phyloP scores from a whole-genome alignment of 2,888 invertebrate genomes.

The Papilio elwesi region DNA sequence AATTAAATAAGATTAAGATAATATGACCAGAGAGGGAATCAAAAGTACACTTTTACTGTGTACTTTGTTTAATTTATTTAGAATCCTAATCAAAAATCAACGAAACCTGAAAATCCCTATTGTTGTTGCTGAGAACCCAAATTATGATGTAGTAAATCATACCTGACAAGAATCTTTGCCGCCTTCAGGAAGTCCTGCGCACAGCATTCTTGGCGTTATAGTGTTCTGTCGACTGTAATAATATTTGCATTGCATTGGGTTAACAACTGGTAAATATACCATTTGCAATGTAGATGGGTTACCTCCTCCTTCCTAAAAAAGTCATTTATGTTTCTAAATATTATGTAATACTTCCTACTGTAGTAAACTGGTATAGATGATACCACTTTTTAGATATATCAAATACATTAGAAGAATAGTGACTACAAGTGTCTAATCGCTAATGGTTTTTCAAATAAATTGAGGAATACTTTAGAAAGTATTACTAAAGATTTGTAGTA shows the following conservation, averaged over 20 bases:
- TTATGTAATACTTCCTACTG: not conserved
- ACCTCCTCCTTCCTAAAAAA: constrained; percentile 67
- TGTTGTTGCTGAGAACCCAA: not conserved
- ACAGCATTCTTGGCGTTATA: constrained; percentile 84
- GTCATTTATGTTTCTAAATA: not conserved
- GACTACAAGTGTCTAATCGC: no score
- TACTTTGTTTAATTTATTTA: no score
- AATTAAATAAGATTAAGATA: no score
- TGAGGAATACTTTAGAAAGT: no score
- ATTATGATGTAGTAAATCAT: constrained; percentile 20
- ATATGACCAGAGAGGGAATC: no score
- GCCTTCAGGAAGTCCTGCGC: constrained; percentile 83
- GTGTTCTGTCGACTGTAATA: constrained; percentile 74
- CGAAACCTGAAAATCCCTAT: no score
- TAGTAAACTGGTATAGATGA: not conserved
- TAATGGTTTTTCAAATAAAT: no score
- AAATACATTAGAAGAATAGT: no score
- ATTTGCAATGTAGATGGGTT: constrained; percentile 70
- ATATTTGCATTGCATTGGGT: constrained; percentile 70
- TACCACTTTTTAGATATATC: no score
- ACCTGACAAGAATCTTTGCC: constrained; percentile 82
- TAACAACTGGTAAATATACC: constrained; percentile 81
- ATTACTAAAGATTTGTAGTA: no score
- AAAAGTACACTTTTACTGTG: no score
- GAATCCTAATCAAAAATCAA: no score